These are phyloP conservation scores for Eulemur albifrons DNA, from an alignment of 2,797 vertebrate genomes.

Conservation along the genomic window DNA sequence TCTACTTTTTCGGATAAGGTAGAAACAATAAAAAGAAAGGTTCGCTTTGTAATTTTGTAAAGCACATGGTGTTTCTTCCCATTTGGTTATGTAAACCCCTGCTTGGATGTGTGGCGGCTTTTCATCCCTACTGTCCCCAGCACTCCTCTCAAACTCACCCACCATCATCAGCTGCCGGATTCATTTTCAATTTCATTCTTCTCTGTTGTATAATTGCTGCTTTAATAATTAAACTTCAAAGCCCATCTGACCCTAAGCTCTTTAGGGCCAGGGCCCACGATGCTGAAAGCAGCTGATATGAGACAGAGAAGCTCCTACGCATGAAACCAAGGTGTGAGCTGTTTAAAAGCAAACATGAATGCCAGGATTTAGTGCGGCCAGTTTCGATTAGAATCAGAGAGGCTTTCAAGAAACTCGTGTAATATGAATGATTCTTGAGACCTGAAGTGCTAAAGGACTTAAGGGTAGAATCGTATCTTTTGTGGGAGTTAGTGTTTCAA, in stretches of 20 bases:
- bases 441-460: background rate
- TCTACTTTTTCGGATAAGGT: background rate
- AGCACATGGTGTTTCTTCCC: background rate
- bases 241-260: constrained; percentile 16
- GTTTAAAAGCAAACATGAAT: constrained; percentile 19
- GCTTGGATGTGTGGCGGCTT: background rate
- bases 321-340: background rate
- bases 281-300: background rate
- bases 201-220: constrained; percentile 40
- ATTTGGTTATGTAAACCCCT: background rate
- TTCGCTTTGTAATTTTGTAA: background rate
- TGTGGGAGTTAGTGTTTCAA: constrained; percentile 5
- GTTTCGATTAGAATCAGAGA: constrained; percentile 10
- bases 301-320: background rate
- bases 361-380: background rate
- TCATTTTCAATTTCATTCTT: constrained; percentile 43
- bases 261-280: background rate
- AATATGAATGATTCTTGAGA: constrained; percentile 15
- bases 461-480: background rate
- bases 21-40: background rate
- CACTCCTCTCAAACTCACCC: background rate
- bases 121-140: background rate
- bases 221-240: constrained; percentile 71
- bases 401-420: constrained; percentile 32
- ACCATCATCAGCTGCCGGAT: background rate